Base-by-base conservation (phyloP, 1,140 invertebrate species). In the Battus philenor region DNA sequence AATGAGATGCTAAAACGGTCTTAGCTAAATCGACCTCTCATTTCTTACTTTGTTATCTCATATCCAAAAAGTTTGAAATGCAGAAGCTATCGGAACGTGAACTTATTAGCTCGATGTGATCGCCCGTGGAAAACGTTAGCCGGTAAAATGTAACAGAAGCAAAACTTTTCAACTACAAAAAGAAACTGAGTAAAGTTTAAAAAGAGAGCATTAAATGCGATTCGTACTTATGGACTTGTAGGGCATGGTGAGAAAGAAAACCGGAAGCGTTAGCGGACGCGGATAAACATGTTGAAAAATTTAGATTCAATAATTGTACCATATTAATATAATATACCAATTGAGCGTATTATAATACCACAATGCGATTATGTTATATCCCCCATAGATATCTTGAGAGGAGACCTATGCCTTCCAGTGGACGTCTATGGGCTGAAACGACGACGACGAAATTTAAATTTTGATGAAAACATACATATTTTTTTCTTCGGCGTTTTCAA, bases 71-170 rank as follows among this genome's bases (percentile, higher is more conserved):
- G 78, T 85, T 85, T 82, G 79, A 82, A 85, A 82, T 71, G 76
- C 63, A 77, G 63, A 58, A 75, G 81, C 81, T 65, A 85, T 85
- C 71, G 70, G 68, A 79, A 79, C 77, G 60, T 67, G 62, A 85
- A 85, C 81, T 85, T 85, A 85, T 85, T 85, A 85, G 82, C 81
- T 82, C 71, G 77, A 82, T 73, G 78, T 67, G 81, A 85, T 80
- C 77, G 77, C 67, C 65, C 60, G 69, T 64, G 52, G 71, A 75
- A 80, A 77, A 75, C 68, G 68, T 66, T 73, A 57, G 41, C 59
- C 67, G 63, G 64, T 83, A 78, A 85, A 85, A 85, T 82, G 81
- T 85, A 78, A 80, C 78, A 78, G 78, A 69, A 67, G 49, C 63
- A 44, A 68, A 82, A 84, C 65, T 76, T 84, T 70, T 54, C 57